These are phyloP conservation scores for Bombus vancouverensis DNA, from an alignment of 1,140 invertebrate genomes.

Conservation along the genomic window DNA sequence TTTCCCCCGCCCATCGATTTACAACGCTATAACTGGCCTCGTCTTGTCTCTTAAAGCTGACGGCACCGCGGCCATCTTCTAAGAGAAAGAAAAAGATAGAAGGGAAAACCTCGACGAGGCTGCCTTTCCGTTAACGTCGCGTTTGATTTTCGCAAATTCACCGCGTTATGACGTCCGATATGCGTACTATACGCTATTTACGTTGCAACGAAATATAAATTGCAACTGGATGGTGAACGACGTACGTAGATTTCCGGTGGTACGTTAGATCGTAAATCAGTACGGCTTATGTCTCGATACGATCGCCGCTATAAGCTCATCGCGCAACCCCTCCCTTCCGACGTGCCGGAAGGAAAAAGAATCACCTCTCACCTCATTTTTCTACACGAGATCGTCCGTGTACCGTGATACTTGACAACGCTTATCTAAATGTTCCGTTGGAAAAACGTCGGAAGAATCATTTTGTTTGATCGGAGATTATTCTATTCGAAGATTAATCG, in stretches of 20 bases:
- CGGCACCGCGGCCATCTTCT: not conserved
- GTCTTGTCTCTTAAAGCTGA: slow-evolving; percentile 60
- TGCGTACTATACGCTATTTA: not conserved
- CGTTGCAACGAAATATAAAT: slow-evolving; percentile 16
- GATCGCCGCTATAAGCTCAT: slow-evolving; percentile 27
- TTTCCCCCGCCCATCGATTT: slow-evolving; percentile 51
- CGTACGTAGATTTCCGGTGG: slow-evolving; percentile 1
- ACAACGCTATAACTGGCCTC: slow-evolving; percentile 56
- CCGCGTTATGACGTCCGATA: not conserved
- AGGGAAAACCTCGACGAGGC: too few species aligned
- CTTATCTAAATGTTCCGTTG: not conserved
- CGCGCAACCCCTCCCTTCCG: slow-evolving; percentile 4
- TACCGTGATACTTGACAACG: not conserved
- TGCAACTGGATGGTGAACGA: not conserved
- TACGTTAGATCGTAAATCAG: slow-evolving; percentile 28
- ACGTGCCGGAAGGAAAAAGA: slow-evolving; percentile 7
- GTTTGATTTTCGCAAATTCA: not conserved
- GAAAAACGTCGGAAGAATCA: not conserved
- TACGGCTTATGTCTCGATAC: slow-evolving; percentile 28
- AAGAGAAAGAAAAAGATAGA: too few species aligned
- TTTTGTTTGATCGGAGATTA: not conserved
- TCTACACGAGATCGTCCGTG: not conserved
- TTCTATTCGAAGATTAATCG: not conserved
- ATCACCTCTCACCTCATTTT: slow-evolving; percentile 15
- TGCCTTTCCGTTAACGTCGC: not conserved